Percentiles rank a stretch among this genome's conserved stretches.
These are phyloP conservation scores for Phortica magna DNA, from an alignment of 2,888 invertebrate species.

Conservation along the genomic window DNA sequence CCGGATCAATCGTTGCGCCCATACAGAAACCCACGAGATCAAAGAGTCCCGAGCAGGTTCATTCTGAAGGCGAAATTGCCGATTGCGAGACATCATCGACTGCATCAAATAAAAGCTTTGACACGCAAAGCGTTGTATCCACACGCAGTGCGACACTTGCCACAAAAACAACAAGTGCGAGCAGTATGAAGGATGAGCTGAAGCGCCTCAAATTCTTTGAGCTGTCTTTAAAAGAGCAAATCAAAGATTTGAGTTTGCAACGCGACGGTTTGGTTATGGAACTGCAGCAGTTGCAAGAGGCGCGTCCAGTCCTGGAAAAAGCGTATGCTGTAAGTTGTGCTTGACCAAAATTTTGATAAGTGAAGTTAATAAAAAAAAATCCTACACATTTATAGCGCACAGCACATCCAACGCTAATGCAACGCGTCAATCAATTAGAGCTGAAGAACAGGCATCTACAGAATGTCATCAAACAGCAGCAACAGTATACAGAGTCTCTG, in stretches of 20 bases:
- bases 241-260: constrained; percentile 76
- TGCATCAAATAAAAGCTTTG: constrained; percentile 76
- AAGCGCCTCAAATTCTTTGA: constrained; percentile 77
- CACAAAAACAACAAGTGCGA: constrained; percentile 72
- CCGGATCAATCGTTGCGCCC: constrained; percentile 58
- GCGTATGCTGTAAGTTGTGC: constrained; percentile 76
- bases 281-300: constrained; percentile 78
- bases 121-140: constrained; percentile 75
- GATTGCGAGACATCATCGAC: constrained; percentile 76
- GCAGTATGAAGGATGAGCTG: constrained; percentile 74
- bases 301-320: constrained; percentile 77
- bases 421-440: constrained; percentile 80
- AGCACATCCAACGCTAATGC: constrained; percentile 76
- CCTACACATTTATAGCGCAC: constrained; percentile 66
- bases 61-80: constrained; percentile 65
- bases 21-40: constrained; percentile 69
- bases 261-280: constrained; percentile 78
- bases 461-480: constrained; percentile 82
- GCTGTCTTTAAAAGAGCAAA: constrained; percentile 76
- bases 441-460: constrained; percentile 82
- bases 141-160: constrained; percentile 64
- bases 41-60: constrained; percentile 59
- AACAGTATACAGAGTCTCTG: constrained; percentile 82
- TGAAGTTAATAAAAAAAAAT: background rate
- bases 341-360: background rate